phyloP scores from a whole-genome alignment of 2,888 invertebrate species.

The Melipona beecheii region DNA sequence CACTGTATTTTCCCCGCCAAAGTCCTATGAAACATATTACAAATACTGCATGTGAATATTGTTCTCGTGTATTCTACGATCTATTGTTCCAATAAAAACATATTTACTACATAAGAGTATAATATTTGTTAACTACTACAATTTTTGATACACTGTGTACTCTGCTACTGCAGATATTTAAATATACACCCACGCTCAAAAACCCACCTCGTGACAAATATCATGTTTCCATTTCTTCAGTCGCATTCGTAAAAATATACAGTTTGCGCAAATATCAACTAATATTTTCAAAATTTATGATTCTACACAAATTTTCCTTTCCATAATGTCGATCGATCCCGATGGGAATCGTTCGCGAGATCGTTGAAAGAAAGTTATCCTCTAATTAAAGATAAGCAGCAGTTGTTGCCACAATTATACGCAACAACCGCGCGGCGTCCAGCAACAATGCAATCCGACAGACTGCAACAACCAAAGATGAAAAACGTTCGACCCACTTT shows the following conservation, averaged over 20 bases:
- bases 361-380: conserved; percentile 11
- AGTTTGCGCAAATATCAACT: no score
- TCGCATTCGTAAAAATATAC: no score
- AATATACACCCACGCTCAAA: no score
- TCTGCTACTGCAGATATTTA: no score
- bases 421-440: conserved; percentile 37
- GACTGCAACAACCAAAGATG: conserved; percentile 38
- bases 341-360: neutral
- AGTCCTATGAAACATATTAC: conserved; percentile 1
- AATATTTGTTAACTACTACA: neutral
- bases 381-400: conserved; percentile 41
- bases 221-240: no score
- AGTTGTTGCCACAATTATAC: conserved; percentile 32
- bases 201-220: no score
- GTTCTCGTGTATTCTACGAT: neutral
- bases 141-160: no score
- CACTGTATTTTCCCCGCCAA: neutral
- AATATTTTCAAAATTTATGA: neutral
- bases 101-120: neutral
- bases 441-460: conserved; percentile 48
- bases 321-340: neutral
- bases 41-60: neutral
- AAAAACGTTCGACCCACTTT: conserved; percentile 61
- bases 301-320: neutral
- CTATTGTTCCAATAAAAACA: neutral